phyloP scores from a whole-genome alignment of 2,113 vertebrate genomes.

The Melanostigma gelatinosum region DNA sequence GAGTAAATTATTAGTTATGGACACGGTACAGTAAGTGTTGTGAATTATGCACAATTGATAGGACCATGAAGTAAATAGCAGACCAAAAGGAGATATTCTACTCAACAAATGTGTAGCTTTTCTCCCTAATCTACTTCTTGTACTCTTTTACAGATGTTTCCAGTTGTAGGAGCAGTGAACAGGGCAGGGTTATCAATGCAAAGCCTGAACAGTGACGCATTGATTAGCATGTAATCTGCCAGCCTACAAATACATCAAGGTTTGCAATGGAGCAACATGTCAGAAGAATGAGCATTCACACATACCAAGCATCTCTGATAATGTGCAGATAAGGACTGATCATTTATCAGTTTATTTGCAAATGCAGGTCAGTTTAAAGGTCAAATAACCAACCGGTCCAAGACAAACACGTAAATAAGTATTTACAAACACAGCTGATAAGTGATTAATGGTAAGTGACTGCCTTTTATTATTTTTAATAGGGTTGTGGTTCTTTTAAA shows the following conservation, averaged over 20 bases:
- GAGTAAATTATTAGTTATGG: too few relatives aligned
- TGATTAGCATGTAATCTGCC: conserved; percentile 6
- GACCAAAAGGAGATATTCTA: not conserved
- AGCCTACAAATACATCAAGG: not conserved
- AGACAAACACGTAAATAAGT: not conserved
- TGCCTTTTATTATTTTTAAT: too few relatives aligned
- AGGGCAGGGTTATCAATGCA: not conserved
- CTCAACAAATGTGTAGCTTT: not conserved
- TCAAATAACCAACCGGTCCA: conserved; percentile 5
- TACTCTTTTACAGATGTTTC: not conserved
- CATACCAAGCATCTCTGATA: not conserved
- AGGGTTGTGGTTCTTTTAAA: not conserved
- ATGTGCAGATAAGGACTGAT: not conserved
- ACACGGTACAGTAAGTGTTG: too few relatives aligned
- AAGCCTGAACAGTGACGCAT: not conserved
- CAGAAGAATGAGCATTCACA: not conserved
- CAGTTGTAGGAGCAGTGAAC: not conserved
- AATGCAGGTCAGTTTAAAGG: conserved; percentile 5
- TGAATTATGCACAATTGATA: not conserved
- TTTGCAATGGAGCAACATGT: not conserved
- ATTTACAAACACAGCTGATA: not conserved
- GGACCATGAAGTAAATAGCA: not conserved
- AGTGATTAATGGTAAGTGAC: not conserved
- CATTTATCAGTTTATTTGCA: not conserved
- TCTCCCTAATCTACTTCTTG: not conserved